phyloP scores from a whole-genome alignment of 2,797 vertebrate genomes.

The Etheostoma nigrum region DNA sequence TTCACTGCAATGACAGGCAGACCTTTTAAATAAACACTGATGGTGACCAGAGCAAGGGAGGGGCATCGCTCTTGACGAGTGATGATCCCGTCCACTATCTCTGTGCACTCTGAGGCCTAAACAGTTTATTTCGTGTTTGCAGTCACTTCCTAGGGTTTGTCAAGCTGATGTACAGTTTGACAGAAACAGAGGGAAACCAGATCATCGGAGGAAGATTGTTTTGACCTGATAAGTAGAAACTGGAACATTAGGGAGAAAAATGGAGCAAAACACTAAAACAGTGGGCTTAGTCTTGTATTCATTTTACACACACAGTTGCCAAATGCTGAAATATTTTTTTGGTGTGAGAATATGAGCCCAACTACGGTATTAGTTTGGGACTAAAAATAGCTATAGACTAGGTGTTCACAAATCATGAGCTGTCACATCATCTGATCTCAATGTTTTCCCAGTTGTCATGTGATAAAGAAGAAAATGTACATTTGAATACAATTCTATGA shows the following conservation, averaged over 20 bases:
- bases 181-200: slow-evolving; percentile 96
- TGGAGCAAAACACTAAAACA: slow-evolving; percentile 76
- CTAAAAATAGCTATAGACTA: slow-evolving; percentile 1
- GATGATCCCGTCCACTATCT: slow-evolving; percentile 89
- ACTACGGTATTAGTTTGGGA: slow-evolving; percentile 20
- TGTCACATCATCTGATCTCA: background rate
- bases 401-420: background rate
- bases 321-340: slow-evolving; percentile 63
- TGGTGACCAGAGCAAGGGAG: slow-evolving; percentile 80
- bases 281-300: slow-evolving; percentile 77
- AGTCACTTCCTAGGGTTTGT: slow-evolving; percentile 96
- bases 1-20: slow-evolving; percentile 73
- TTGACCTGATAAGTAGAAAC: slow-evolving; percentile 95
- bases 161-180: slow-evolving; percentile 96
- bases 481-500: background rate
- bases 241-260: slow-evolving; percentile 86
- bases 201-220: slow-evolving; percentile 93
- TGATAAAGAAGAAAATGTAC: background rate
- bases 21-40: slow-evolving; percentile 84
- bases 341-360: slow-evolving; percentile 36
- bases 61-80: slow-evolving; percentile 79
- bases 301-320: slow-evolving; percentile 70
- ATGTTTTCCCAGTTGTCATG: background rate
- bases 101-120: slow-evolving; percentile 90
- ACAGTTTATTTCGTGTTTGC: slow-evolving; percentile 99